Base-by-base conservation (phyloP, 1,140 invertebrate species). In the Ridgeia piscesae region DNA sequence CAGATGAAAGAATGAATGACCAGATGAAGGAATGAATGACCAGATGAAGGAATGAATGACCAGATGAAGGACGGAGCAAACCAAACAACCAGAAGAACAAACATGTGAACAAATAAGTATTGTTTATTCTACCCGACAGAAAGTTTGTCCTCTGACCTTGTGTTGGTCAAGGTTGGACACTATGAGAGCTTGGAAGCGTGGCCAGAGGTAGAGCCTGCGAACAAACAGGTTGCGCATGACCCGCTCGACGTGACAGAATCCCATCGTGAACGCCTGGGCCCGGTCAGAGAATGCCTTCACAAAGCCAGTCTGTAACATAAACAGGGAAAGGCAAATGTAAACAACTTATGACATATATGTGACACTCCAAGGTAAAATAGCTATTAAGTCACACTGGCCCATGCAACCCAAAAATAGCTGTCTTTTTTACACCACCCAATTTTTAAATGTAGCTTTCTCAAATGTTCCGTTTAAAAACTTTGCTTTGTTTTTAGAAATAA, bases 141-240 rank as follows among this genome's bases (percentile, higher is more conserved):
- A 2, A 77, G 14, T 77, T 77, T 31, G 2, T 31, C 27, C 17
- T 4, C 89, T 33, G 93, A 96, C 95, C 95, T 96, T 97, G 95
- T 94, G 96, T 96, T 95, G 97, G 94, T 97, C 97, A 95, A 96
- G 95, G 95, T 95, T 97, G 95, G 93, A 97, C 95, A 95, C 95
- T 14, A 97, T 95, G 93, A 96, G 95, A 27, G 96, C 96, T 95
- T 97, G 97, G 95, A 97, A 99, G 94, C 99, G 97, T 17, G 99
- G 99, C 98, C 98, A 99, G 89, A 99, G 96, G 95, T 97, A 98
- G 34, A 99, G 96, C 95, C 99, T 98, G 94, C 97, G 98, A 0
- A 99, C 97, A 96, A 99, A 99, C 34, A 99, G 95, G 94, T 97
- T 97, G 95, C 98, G 97, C 99, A 99, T 99, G 8, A 99, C 97